phyloP scores from a whole-genome alignment of 2,797 vertebrate species.

The Serranus cabrilla region DNA sequence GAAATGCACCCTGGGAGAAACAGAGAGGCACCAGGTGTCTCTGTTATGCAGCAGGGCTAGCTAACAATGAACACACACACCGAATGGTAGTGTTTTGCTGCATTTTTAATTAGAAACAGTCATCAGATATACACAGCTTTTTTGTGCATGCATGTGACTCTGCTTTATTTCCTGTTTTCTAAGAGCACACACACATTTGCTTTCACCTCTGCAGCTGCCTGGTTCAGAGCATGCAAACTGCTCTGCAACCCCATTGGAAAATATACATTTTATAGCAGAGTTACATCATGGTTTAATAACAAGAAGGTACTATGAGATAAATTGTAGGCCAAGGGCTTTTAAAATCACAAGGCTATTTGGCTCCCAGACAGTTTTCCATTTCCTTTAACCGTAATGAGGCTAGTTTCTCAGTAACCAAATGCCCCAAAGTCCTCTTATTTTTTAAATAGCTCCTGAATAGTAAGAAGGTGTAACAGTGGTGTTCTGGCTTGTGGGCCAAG shows the following conservation, averaged over 20 bases:
- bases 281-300: slow-evolving; percentile 78
- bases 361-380: slow-evolving; percentile 77
- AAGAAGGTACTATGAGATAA: slow-evolving; percentile 78
- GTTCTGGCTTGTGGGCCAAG: slow-evolving; percentile 43
- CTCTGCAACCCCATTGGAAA: slow-evolving; percentile 67
- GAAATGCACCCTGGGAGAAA: slow-evolving; percentile 68
- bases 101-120: slow-evolving; percentile 64
- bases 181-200: slow-evolving; percentile 21
- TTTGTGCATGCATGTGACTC: slow-evolving; percentile 20
- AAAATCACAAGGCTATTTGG: slow-evolving; percentile 81
- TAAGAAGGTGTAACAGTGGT: slow-evolving; percentile 63
- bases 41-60: slow-evolving; percentile 33
- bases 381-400: slow-evolving; percentile 80
- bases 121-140: slow-evolving; percentile 28
- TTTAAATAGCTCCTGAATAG: slow-evolving; percentile 71
- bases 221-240: slow-evolving; percentile 62
- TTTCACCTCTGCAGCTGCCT: slow-evolving; percentile 55
- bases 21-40: slow-evolving; percentile 64
- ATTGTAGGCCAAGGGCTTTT: slow-evolving; percentile 74
- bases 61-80: slow-evolving; percentile 39
- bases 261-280: slow-evolving; percentile 78
- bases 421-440: slow-evolving; percentile 76
- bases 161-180: slow-evolving; percentile 14
- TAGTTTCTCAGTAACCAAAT: slow-evolving; percentile 78
- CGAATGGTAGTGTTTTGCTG: slow-evolving; percentile 31